These are phyloP conservation scores for Cremastobaeus sp. DNA, from an alignment of 2,888 invertebrate species.

Conservation along the genomic window DNA sequence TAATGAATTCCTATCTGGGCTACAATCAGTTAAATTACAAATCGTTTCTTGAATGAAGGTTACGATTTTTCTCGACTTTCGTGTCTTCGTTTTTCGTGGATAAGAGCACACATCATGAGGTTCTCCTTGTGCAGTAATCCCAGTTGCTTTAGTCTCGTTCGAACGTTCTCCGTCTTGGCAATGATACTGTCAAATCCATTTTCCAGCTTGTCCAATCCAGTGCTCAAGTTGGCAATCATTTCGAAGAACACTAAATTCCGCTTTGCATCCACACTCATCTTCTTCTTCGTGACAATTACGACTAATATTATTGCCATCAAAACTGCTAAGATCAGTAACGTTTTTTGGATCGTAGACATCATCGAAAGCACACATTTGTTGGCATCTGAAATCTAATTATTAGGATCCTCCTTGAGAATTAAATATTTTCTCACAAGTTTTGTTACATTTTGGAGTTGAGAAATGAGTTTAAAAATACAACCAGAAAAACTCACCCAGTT, in stretches of 20 bases:
- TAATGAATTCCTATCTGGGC: conserved; percentile 1
- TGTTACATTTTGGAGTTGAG: no score
- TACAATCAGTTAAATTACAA: neutral
- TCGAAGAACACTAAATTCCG: conserved; percentile 61
- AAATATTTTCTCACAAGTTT: no score
- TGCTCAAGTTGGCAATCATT: conserved; percentile 69
- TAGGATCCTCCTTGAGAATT: conserved; percentile 6
- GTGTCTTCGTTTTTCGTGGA: conserved; percentile 57
- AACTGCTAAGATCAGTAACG: conserved; percentile 61
- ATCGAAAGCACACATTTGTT: conserved; percentile 16
- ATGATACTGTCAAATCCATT: conserved; percentile 66
- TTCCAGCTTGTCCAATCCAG: conserved; percentile 67
- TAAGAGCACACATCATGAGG: conserved; percentile 63
- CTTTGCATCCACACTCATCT: conserved; percentile 58
- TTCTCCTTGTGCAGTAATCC: conserved; percentile 65
- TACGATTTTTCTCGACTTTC: conserved; percentile 1
- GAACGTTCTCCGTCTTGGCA: conserved; percentile 63
- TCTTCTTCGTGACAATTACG: conserved; percentile 60
- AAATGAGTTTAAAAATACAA: no score
- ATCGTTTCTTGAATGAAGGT: neutral
- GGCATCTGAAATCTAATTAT: neutral
- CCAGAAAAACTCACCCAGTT: no score
- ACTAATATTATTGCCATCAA: conserved; percentile 60
- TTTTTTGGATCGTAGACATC: conserved; percentile 61
- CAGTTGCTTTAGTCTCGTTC: conserved; percentile 61